These are phyloP conservation scores for Aldrovandia affinis DNA, from an alignment of 2,797 vertebrate species.

Conservation along the genomic window DNA sequence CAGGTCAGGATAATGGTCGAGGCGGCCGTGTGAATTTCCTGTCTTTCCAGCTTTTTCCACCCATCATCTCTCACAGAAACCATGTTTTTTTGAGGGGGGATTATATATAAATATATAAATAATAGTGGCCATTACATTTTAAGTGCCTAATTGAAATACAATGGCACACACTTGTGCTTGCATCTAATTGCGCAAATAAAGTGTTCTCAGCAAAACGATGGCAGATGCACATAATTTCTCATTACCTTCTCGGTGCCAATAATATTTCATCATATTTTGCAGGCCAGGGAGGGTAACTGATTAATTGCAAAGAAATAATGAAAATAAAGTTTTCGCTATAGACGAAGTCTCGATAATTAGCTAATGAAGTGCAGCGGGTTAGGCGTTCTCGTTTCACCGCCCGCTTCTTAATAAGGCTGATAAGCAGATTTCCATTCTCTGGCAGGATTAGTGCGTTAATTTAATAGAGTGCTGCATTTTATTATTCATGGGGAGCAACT, in stretches of 20 bases:
- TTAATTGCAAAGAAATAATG: conserved; percentile 31
- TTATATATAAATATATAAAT: not conserved
- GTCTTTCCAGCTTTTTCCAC: no score
- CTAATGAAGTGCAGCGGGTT: conserved; percentile 58
- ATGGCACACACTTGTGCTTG: conserved; percentile 14
- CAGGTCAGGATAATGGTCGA: no score
- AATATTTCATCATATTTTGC: conserved; percentile 39
- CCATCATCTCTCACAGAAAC: no score
- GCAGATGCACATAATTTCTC: conserved; percentile 38
- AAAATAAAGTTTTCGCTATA: conserved; percentile 44
- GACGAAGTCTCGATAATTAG: conserved; percentile 53
- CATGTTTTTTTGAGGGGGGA: no score
- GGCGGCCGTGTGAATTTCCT: no score
- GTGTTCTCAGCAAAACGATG: conserved; percentile 35
- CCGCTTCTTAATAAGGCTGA: conserved; percentile 63
- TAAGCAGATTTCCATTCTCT: conserved; percentile 60
- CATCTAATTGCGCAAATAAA: conserved; percentile 32
- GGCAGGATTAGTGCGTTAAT: conserved; percentile 63
- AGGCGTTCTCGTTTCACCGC: conserved; percentile 48
- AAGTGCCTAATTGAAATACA: conserved; percentile 37
- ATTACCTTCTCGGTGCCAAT: conserved; percentile 35
- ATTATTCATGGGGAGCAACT: conserved; percentile 74
- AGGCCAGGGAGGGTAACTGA: conserved; percentile 32
- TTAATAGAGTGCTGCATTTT: conserved; percentile 66
- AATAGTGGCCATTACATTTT: conserved; percentile 31